These are phyloP conservation scores for Vireo altiloquus DNA, from an alignment of 2,113 vertebrate species.

Conservation along the genomic window DNA sequence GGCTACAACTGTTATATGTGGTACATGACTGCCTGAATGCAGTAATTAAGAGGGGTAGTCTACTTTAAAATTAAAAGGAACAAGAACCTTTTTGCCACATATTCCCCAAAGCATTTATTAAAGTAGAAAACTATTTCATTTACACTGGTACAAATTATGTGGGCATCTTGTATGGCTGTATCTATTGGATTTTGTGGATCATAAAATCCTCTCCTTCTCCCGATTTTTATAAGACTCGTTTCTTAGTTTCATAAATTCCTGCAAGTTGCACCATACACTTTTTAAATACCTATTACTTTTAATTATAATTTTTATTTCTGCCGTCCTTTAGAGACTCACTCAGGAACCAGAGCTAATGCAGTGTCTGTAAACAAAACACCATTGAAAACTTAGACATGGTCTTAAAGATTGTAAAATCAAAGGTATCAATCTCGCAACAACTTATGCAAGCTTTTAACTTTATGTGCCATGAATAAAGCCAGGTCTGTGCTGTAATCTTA, in stretches of 20 bases:
- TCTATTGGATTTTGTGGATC: not conserved
- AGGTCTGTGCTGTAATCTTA: not conserved
- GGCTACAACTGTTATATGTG: not conserved
- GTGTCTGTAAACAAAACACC: not conserved
- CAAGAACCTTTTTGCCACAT: not conserved
- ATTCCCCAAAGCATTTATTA: slow-evolving; percentile 8
- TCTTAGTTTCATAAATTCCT: not conserved
- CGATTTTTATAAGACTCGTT: not conserved
- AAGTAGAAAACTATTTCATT: not conserved
- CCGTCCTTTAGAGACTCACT: not conserved
- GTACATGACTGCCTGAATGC: not conserved
- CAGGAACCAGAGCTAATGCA: not conserved
- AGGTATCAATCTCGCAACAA: not conserved
- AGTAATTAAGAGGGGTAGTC: not conserved
- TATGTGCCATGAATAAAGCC: not conserved
- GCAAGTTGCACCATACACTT: not conserved
- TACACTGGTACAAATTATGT: not conserved
- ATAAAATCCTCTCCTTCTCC: not conserved
- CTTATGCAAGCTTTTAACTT: not conserved
- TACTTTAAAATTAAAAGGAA: slow-evolving; percentile 9
- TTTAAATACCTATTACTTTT: slow-evolving; percentile 1
- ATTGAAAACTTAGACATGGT: not conserved
- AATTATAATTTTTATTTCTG: slow-evolving; percentile 7
- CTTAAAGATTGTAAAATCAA: slow-evolving; percentile 2
- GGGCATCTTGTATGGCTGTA: not conserved